These are phyloP conservation scores for Meghimatium bilineatum DNA, from an alignment of 2,888 invertebrate genomes.

Conservation along the genomic window DNA sequence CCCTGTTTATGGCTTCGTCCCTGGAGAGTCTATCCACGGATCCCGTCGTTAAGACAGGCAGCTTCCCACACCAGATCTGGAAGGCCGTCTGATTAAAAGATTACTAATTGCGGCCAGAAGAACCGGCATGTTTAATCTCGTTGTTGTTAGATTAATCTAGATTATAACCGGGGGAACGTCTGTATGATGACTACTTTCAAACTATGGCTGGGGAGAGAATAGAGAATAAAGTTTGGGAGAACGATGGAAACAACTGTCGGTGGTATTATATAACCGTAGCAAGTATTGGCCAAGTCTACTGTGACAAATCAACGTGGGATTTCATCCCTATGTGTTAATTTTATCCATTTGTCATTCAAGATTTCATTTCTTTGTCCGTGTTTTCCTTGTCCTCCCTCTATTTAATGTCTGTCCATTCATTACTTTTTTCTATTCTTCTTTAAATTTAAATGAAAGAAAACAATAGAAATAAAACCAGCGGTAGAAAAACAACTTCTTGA, in stretches of 20 bases:
- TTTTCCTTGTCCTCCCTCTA: no score
- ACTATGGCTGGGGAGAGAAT: neutral
- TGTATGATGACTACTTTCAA: neutral
- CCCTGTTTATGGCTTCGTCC: neutral
- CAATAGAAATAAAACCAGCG: no score
- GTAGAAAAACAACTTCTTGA: no score
- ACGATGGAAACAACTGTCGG: neutral
- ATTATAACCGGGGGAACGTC: neutral
- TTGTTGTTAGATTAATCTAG: constrained; percentile 36
- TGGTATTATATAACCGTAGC: neutral
- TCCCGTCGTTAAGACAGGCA: neutral
- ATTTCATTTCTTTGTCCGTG: neutral
- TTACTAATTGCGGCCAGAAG: neutral
- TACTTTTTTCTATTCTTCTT: no score
- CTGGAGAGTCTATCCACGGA: neutral
- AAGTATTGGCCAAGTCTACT: constrained; percentile 1
- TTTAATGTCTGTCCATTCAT: no score
- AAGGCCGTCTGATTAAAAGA: constrained; percentile 14
- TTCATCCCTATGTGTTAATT: neutral
- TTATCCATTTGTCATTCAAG: neutral
- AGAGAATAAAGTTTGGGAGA: neutral
- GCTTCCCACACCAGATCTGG: neutral
- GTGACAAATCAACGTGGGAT: constrained; percentile 15
- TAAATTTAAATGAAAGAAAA: no score
- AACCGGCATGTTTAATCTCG: constrained; percentile 18